Conservation (phyloP, 2,888 invertebrate genomes). For the Ornithoptera alexandrae region DNA sequence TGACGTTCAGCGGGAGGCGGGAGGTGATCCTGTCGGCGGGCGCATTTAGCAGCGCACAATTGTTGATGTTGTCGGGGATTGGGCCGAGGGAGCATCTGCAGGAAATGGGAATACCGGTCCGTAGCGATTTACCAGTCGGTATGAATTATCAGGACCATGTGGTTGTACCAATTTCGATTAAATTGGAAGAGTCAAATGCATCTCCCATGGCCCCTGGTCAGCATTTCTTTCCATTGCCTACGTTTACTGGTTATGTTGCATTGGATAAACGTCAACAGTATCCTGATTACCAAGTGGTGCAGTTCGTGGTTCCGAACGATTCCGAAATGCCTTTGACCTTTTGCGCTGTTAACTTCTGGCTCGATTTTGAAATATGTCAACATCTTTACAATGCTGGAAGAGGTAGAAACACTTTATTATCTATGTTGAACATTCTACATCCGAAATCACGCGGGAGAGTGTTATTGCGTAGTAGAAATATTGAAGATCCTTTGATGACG, state of each 20-base stretch:
- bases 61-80: constrained; percentile 53
- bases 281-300: constrained; percentile 42
- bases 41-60: constrained; percentile 45
- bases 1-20: constrained; percentile 39
- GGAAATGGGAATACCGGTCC: constrained; percentile 38
- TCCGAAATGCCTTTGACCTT: constrained; percentile 35
- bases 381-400: constrained; percentile 32
- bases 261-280: constrained; percentile 35
- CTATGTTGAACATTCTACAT: constrained; percentile 35
- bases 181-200: constrained; percentile 31
- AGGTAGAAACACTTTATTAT: constrained; percentile 34
- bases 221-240: constrained; percentile 37
- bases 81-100: constrained; percentile 46
- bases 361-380: constrained; percentile 39
- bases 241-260: constrained; percentile 36
- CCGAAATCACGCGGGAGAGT: constrained; percentile 45
- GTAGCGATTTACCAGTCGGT: constrained; percentile 48
- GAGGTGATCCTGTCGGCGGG: constrained; percentile 53
- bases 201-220: constrained; percentile 24
- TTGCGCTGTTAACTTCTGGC: constrained; percentile 40
- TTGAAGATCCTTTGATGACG: constrained; percentile 40
- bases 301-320: constrained; percentile 36
- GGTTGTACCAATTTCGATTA: constrained; percentile 28
- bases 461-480: constrained; percentile 39
- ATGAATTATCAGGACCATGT: constrained; percentile 47